Base-by-base conservation (phyloP, 1,140 invertebrate genomes). In the Latrodectus geometricus region DNA sequence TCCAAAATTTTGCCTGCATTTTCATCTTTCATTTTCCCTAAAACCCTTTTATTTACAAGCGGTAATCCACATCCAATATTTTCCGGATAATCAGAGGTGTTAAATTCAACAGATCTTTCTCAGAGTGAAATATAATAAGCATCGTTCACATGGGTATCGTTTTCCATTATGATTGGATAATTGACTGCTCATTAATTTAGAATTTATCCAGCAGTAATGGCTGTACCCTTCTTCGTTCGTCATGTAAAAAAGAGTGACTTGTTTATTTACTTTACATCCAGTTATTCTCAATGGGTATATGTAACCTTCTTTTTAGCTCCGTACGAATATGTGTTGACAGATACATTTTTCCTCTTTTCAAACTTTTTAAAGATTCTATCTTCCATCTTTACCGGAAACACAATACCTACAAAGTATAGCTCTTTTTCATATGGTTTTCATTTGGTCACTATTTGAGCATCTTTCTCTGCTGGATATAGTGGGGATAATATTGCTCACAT, bases 291-390 rank as follows among this genome's bases (percentile, higher is more conserved):
- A 80, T 11, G 15, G 75, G 52, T 52, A 84, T 20, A 75, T 9
- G 3, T 20, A n/a, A n/a, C 50, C 49, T 14, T 61, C 2, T 17
- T 68, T 68, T 81, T 66, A 0, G 69, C 14, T n/a, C 69, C 23
- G 35, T 81, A 72, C 8, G 20, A 7, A 56, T 52, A 87, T n/a
- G 81, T 48, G 56, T 87, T 87, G 3, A 75, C 61, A 14, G 83
- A 86, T 35, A 78, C 52, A 35, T 86, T 78, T n/a, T 86, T 86
- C 23, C 2, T 0, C 52, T 23, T 72, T 66, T 87, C 77, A 81
- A 87, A 81, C 17, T 61, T 78, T 4, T 48, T 20, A 68, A 86
- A 70, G 2, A 48, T n/a, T 4, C 15, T 61, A 5, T 35, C 35
- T 35, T 35, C 35, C 35, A 35, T 35, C 35, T 35, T 35, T 35